phyloP scores from a whole-genome alignment of 2,113 vertebrate species.

The Diadophis punctatus region DNA sequence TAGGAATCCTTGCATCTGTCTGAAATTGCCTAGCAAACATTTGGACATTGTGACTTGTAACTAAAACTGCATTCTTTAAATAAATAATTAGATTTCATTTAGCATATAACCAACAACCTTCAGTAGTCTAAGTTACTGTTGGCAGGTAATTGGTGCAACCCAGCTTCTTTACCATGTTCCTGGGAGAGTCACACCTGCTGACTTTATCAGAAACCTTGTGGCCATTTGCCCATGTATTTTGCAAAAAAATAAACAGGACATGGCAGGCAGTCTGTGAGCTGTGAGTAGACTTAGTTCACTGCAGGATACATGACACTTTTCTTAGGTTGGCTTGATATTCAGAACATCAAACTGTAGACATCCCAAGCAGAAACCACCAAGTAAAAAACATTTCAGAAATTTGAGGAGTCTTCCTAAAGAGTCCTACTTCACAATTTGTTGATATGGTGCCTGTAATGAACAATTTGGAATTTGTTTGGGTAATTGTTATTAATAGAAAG shows the following conservation, averaged over 20 bases:
- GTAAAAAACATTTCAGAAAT: conserved; percentile 2
- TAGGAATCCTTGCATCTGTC: too few relatives aligned
- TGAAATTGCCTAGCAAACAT: too few relatives aligned
- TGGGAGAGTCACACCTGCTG: conserved; percentile 23
- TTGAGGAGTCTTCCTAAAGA: not conserved
- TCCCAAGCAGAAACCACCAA: not conserved
- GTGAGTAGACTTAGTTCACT: not conserved
- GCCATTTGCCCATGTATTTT: conserved; percentile 48
- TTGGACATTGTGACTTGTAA: too few relatives aligned
- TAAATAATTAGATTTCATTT: not conserved
- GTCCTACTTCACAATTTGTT: not conserved
- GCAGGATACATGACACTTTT: not conserved
- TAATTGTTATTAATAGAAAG: not conserved
- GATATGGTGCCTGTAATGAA: not conserved
- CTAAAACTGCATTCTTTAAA: not conserved
- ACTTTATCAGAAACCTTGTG: conserved; percentile 40
- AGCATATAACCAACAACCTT: not conserved
- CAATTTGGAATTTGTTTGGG: not conserved
- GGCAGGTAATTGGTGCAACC: not conserved
- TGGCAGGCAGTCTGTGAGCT: conserved; percentile 28
- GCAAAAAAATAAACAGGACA: conserved; percentile 49
- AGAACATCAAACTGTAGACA: too few relatives aligned
- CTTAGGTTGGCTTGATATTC: not conserved
- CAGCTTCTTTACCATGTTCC: not conserved
- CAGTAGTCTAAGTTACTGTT: not conserved